Base-by-base conservation (phyloP, 2,888 invertebrate species). In the Cordylochernes scorpioides region DNA sequence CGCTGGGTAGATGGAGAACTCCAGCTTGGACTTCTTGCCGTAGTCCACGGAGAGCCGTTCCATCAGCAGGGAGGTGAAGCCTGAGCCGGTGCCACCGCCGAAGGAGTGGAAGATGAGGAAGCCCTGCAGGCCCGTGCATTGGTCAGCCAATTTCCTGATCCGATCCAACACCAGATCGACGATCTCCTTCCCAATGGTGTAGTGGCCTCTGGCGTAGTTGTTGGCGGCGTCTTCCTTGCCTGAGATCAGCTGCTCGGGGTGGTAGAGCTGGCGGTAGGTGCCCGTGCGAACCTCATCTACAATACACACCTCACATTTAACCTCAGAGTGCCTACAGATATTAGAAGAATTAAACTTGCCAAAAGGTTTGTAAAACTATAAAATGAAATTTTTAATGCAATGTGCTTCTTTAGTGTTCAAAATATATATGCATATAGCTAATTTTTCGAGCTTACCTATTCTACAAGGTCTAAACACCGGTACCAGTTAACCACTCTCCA, bases 71-170 rank as follows among this genome's bases (percentile, higher is more conserved):
- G 57, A 54, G 4, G 57, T 55, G 43, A 62, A 61, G 17, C 61
- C 61, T 19, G 54, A 59, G 27, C 57, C 61, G 30, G 56, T 60
- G 31, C 59, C 59, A 16, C 53, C 59, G 15, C 59, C 60, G 41
- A 84, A 86, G 5, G 75, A 75, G 51, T 82, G 82, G 54, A 80
- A 82, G 34, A 82, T 69, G 44, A 80, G 67, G 57, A 80, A 80
- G 21, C 80, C 80, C 42, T 59, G 59, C 8, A 60, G 52, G 7
- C 59, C 58, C 25, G 54, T 50, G 44, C 60, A 60, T 42, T 54
- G 52, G 38, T 61, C 60, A 9, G 48, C 42, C 18, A 55, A 39
- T 44, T 55, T 46, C 3, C 45, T 32, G 24, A 48, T 45, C 6
- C 42, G 28, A 31, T 46, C 47, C 31, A 48, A 25, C 1, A 46